A percentile compares a stretch with the other conserved stretches of the same genome.
These are phyloP conservation scores for Uria aalge DNA, from an alignment of 2,113 vertebrate species.

Conservation along the genomic window DNA sequence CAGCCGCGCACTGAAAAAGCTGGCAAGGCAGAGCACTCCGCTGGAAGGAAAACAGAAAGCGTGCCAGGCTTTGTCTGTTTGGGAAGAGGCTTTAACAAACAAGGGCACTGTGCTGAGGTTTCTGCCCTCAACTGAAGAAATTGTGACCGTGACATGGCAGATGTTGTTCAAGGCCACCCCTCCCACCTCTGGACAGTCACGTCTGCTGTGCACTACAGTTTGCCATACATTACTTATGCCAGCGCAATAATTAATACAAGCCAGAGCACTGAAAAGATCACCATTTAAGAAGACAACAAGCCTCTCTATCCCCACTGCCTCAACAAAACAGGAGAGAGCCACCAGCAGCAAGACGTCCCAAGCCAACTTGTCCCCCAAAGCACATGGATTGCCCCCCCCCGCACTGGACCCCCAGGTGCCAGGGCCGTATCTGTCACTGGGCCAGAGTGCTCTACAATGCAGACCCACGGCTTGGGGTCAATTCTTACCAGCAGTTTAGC, in stretches of 20 bases:
- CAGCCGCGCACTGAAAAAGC: background rate
- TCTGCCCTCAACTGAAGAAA: background rate
- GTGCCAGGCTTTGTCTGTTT: background rate
- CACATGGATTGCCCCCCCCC: background rate
- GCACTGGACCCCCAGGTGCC: accelerated
- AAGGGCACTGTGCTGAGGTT: background rate
- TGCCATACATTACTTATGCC: background rate
- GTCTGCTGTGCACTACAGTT: background rate
- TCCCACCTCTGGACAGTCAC: background rate
- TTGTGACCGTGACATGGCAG: background rate
- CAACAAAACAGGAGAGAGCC: background rate
- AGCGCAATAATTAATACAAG: background rate
- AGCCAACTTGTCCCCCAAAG: too few relatives aligned
- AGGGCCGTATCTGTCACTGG: background rate
- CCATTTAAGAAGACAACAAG: background rate
- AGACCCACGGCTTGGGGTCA: background rate
- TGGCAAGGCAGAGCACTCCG: background rate
- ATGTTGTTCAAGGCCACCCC: background rate
- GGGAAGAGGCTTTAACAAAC: background rate
- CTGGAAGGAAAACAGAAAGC: background rate
- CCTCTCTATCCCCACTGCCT: background rate
- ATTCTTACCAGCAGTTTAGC: background rate
- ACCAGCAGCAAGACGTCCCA: background rate
- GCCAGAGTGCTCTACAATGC: background rate
- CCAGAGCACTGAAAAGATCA: background rate